These are phyloP conservation scores for Seira musarum DNA, from an alignment of 2,888 invertebrate genomes.

Conservation along the genomic window DNA sequence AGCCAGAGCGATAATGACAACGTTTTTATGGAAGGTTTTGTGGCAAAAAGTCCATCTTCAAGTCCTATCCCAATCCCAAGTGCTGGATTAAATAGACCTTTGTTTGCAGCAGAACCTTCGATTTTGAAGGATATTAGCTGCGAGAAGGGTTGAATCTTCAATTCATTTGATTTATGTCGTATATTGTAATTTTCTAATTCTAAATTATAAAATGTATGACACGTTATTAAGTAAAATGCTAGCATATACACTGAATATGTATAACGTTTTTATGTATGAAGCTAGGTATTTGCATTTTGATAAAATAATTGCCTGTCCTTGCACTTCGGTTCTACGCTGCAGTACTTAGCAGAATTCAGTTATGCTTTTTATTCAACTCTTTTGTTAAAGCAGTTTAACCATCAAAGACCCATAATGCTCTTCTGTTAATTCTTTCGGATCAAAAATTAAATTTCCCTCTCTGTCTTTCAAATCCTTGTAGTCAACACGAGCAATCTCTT, in stretches of 20 bases:
- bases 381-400: too few relatives aligned
- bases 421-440: background rate
- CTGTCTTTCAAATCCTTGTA: slow-evolving; percentile 37
- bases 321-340: too few relatives aligned
- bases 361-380: too few relatives aligned
- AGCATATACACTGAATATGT: too few relatives aligned
- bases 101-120: background rate
- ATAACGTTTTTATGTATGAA: too few relatives aligned
- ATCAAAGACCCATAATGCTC: slow-evolving; percentile 41
- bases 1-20: slow-evolving; percentile 31
- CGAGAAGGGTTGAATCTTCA: slow-evolving; percentile 25
- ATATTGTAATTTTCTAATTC: too few relatives aligned
- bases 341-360: too few relatives aligned
- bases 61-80: background rate
- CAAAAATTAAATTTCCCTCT: slow-evolving; percentile 26
- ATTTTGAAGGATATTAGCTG: slow-evolving; percentile 30
- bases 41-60: background rate
- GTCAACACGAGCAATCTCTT: slow-evolving; percentile 33
- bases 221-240: too few relatives aligned
- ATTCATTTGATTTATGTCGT: too few relatives aligned
- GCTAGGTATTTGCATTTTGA: too few relatives aligned
- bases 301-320: too few relatives aligned
- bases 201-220: too few relatives aligned
- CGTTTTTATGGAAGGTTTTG: background rate
- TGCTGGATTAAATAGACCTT: background rate